Base-by-base conservation (phyloP, 2,113 vertebrate genomes). In the Seriola aureovittata region DNA sequence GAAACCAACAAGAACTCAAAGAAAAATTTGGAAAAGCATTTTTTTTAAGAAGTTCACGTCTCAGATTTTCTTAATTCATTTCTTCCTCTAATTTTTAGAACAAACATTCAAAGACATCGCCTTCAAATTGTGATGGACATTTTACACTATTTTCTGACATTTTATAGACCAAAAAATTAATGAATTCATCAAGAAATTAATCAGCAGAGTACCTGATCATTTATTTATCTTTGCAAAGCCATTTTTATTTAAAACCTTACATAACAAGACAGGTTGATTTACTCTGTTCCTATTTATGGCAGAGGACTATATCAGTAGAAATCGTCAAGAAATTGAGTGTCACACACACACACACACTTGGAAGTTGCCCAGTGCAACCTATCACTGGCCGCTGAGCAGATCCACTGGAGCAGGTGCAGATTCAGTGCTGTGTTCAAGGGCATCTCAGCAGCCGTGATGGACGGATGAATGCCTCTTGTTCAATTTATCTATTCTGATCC, bases 371-470 rank as follows among this genome's bases (percentile, higher is more conserved):
- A 75, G 78, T 83, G 29, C 50, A 80, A 81, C 84, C 87, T 70
- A 76, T 69, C 82, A 74, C 80, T 11, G 48, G 63, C 88, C 84
- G 81, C 75, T 69, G 84, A 84, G 85, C 83, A 81, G 85, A 81
- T 87, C 70, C 69, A 80, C 63, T 87, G 83, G 78, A 88, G 87
- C 89, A 89, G 87, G 80, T 85, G 87, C 84, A 82, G 66, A 81
- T 83, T 88, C 70, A 69, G 74, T 25, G 77, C 70, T 48, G 77
- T 17, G 50, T 90, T 90, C 89, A 91, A 93, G 90, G 91, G 73
- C 90, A 90, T 88, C 82, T 67, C 69, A 63, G 54, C 80, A 71
- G 81, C 70, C 9, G 57, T 74, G 90, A 91, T 84, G 80, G 83
- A 89, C 81, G 87, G 78, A 78, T 68, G 80, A 80, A 55, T 62